These are phyloP conservation scores for Chrysolina americana DNA, from an alignment of 2,888 invertebrate genomes.

Conservation along the genomic window DNA sequence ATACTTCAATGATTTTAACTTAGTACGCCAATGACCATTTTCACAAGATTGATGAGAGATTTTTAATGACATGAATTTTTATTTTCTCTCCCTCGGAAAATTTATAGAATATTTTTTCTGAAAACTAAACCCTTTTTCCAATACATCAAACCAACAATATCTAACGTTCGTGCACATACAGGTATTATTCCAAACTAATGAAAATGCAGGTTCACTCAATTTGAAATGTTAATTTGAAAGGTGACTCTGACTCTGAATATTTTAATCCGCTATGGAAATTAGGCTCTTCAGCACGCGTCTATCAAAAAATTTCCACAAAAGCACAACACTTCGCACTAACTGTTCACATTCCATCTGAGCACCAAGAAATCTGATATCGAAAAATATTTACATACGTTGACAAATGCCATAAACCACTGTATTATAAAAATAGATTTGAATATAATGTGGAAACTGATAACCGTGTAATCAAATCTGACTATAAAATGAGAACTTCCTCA, in stretches of 20 bases:
- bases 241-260: background rate
- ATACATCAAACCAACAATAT: no score
- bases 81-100: no score
- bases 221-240: background rate
- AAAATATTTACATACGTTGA: constrained; percentile 41
- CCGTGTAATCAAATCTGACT: constrained; percentile 38
- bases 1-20: no score
- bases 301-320: background rate
- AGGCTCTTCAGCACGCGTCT: background rate
- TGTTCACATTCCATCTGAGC: constrained; percentile 9
- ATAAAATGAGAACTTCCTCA: constrained; percentile 41
- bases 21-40: no score
- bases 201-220: no score
- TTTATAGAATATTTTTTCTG: no score
- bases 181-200: no score
- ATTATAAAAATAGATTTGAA: constrained; percentile 34
- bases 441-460: constrained; percentile 36
- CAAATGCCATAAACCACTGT: constrained; percentile 28
- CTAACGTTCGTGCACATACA: no score
- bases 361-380: constrained; percentile 23
- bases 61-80: no score
- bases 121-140: no score
- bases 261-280: background rate
- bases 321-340: constrained; percentile 9
- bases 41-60: no score